Conservation (phyloP, 1,140 invertebrate species). For the Steinernema feltiae region DNA sequence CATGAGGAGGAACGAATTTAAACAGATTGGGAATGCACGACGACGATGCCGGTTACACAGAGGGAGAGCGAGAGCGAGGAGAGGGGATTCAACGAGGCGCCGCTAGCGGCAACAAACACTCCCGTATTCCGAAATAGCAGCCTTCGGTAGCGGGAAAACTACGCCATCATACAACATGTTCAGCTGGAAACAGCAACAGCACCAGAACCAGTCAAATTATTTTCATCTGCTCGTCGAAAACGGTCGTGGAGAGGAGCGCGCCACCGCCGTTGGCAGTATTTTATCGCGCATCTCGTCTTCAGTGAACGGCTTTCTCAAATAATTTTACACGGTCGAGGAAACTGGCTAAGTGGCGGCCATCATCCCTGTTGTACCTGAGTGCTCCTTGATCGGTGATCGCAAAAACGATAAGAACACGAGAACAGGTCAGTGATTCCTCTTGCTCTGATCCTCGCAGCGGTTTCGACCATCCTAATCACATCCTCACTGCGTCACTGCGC, state of each 20-base stretch:
- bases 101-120: neutral
- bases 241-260: neutral
- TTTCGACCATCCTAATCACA: too few relatives aligned
- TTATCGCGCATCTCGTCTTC: neutral
- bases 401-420: neutral
- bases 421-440: neutral
- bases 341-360: neutral
- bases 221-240: neutral
- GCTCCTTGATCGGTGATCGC: neutral
- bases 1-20: neutral
- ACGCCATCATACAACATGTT: neutral
- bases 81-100: neutral
- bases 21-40: conserved; percentile 10
- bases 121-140: neutral
- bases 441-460: too few relatives aligned
- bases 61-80: neutral
- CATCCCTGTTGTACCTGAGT: neutral
- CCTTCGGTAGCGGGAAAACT: neutral
- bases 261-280: neutral
- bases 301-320: neutral
- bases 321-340: neutral
- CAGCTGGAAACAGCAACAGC: neutral
- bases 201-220: conserved; percentile 12
- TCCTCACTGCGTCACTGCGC: too few relatives aligned
- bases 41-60: neutral